These are phyloP conservation scores for Papilio machaon DNA, from an alignment of 1,140 invertebrate species.

Conservation along the genomic window DNA sequence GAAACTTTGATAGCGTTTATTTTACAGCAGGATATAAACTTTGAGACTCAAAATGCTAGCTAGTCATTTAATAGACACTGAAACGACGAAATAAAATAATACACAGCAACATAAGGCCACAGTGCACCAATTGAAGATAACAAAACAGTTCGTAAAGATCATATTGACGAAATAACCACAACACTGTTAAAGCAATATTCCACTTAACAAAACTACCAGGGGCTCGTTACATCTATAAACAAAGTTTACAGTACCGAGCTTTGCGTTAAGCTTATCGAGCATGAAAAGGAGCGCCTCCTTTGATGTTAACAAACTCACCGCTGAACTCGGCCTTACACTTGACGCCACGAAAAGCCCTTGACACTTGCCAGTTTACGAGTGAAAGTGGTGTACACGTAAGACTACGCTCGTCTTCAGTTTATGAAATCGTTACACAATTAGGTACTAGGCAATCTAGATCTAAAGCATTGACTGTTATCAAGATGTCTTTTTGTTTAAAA, in stretches of 20 bases:
- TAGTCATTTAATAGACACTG: neutral
- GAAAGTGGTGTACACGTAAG: conserved; percentile 11
- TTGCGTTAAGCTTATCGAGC: conserved; percentile 10
- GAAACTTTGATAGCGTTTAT: neutral
- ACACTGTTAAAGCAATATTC: conserved; percentile 4
- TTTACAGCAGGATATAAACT: neutral
- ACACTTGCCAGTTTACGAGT: conserved; percentile 37
- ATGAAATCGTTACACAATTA: neutral
- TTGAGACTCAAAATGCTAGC: neutral
- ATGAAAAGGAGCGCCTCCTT: conserved; percentile 35
- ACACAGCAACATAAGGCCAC: neutral
- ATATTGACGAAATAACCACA: neutral
- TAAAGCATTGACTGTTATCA: neutral
- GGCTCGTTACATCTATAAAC: conserved; percentile 6
- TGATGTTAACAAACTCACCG: conserved; percentile 41
- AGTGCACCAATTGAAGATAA: neutral
- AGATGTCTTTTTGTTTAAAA: neutral
- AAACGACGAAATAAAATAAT: neutral
- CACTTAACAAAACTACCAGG: conserved; percentile 11
- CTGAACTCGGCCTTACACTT: conserved; percentile 43
- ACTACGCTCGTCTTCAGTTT: neutral
- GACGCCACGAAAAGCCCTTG: conserved; percentile 44
- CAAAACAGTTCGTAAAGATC: neutral
- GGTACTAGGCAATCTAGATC: neutral
- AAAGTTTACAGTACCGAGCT: conserved; percentile 7